These are phyloP conservation scores for Corythornis leucogaster DNA, from an alignment of 2,797 vertebrate genomes.

Conservation along the genomic window DNA sequence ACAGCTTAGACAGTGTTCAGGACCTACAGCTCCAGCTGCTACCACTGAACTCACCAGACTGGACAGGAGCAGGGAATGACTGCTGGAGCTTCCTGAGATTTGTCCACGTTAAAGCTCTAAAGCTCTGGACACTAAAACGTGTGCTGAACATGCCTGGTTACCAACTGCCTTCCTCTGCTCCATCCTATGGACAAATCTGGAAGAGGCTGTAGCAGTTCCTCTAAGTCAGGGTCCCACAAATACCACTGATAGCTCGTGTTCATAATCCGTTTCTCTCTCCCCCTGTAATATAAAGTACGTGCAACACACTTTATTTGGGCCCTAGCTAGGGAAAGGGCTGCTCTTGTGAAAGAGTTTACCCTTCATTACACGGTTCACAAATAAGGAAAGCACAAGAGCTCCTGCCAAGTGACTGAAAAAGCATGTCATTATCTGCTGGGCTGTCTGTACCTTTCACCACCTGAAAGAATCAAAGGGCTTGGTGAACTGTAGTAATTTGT, in stretches of 20 bases:
- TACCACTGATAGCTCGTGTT: neutral
- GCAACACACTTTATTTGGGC: neutral
- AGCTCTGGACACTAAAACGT: neutral
- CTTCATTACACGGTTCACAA: neutral
- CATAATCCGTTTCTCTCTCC: neutral
- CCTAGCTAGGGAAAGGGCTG: neutral
- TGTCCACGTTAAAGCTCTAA: neutral
- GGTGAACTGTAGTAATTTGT: neutral
- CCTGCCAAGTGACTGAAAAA: neutral
- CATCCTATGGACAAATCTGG: neutral
- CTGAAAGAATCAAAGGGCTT: neutral
- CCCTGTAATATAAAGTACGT: neutral
- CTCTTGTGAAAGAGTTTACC: neutral
- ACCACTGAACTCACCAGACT: neutral
- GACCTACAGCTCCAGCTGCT: neutral
- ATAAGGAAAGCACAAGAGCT: neutral
- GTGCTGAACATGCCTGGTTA: neutral
- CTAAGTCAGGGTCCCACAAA: neutral
- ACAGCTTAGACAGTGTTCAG: rapidly evolving
- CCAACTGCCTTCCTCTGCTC: neutral
- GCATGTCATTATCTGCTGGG: slow-evolving; percentile 4
- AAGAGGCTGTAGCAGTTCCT: neutral
- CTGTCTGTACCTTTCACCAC: neutral
- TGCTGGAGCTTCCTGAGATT: neutral
- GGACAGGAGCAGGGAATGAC: neutral